Evolutionary conservation across 2,113 vertebrate species (phyloP), one percentile per base, ranked within the genome.

Genomic region (Campylorhamphus procurvoides): DNA sequence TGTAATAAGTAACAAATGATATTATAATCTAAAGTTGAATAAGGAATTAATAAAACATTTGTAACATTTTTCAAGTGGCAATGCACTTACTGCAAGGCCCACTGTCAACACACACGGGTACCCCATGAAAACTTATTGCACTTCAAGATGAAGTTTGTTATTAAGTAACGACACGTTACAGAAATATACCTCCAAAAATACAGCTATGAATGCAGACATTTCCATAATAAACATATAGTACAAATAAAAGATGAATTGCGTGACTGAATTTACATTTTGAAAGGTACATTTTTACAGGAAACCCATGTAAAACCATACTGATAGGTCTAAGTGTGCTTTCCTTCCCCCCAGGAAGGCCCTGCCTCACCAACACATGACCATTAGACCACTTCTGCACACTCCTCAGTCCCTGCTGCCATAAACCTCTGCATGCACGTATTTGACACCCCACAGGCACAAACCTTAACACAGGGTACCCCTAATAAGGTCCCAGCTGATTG

Each of bases 81-180:
- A 91, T 88, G 96, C 71, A 29, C 56, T 49, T 85, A 76, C 95
- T 86, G 95, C 95, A 98, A 97, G 97, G 94, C 91, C 96, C 89
- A 66, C 28, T 96, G 96, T 94, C 94, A 84, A 91, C 31, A 96
- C 84, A 93, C 98, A 98, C 85, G 97, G 98, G 98, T 98, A 98
- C 96, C 98, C 98, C 98, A 98, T 98, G 98, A 98, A 98, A 89
- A 97, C 95, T 97, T 95, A 90, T 37, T 98, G 99, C 99, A 99
- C 99, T 99, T 99, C 99, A 98, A 99, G 98, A 98, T 91, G 99
- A 99, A 99, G 99, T 99, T 99, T 99, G 99, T 99, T 99, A 97
- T 79, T 55, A 93, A 92, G 96, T 97, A 97, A 98, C 81, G 74
- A 97, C 96, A 95, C 37, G 46, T 87, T 97, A 97, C 95, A 97